Percentiles rank a stretch among this genome's conserved stretches.
Evolutionary conservation across 2,888 invertebrate species (phyloP).

Genomic region (Aromia moschata): DNA sequence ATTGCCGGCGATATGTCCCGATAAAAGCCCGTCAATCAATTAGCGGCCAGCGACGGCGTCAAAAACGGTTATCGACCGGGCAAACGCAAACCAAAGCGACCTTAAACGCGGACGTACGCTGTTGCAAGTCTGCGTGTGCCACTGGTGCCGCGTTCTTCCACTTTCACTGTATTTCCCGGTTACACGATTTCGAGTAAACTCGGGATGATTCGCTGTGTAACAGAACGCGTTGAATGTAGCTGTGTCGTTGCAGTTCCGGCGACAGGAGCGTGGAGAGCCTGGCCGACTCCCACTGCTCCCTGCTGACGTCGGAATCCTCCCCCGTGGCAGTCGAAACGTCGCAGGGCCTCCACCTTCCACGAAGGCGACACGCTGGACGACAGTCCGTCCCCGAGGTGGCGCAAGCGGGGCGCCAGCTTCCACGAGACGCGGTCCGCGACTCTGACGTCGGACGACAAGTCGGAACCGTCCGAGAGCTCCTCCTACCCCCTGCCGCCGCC

Average conservation of each 20-base stretch:
- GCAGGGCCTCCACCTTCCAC: slow-evolving; percentile 66
- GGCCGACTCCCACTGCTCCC: slow-evolving; percentile 56
- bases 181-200: too few relatives aligned
- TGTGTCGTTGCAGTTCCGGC: slow-evolving; percentile 45
- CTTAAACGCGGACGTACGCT: too few relatives aligned
- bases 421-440: slow-evolving; percentile 59
- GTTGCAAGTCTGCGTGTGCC: too few relatives aligned
- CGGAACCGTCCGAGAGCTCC: slow-evolving; percentile 49
- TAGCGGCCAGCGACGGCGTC: too few relatives aligned
- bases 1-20: too few relatives aligned
- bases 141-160: too few relatives aligned
- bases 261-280: slow-evolving; percentile 53
- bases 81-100: too few relatives aligned
- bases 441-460: slow-evolving; percentile 43
- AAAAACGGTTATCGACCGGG: too few relatives aligned
- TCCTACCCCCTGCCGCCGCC: slow-evolving; percentile 74
- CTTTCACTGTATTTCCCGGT: too few relatives aligned
- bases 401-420: slow-evolving; percentile 62
- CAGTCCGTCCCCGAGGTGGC: slow-evolving; percentile 58
- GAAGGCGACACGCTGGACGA: slow-evolving; percentile 62
- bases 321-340: slow-evolving; percentile 55
- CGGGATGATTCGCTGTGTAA: too few relatives aligned
- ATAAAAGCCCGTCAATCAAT: too few relatives aligned
- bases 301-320: slow-evolving; percentile 53
- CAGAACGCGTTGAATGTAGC: too few relatives aligned